Evolutionary conservation across 2,113 vertebrate species (phyloP).

Genomic region (Mionectes macconnelli): DNA sequence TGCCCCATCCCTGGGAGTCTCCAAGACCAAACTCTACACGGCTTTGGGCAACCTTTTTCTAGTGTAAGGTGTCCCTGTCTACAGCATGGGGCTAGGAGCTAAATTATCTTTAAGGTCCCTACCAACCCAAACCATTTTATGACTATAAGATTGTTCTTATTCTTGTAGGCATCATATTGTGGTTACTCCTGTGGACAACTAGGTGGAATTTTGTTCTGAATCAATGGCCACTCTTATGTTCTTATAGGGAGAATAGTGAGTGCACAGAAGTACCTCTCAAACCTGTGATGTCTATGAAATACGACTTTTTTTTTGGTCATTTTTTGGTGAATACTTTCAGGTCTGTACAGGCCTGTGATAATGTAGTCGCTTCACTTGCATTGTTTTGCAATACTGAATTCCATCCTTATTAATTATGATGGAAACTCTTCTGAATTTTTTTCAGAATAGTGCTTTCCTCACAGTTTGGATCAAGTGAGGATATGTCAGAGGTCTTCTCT

Average conservation of each 20-base stretch:
- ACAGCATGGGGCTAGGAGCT: neutral
- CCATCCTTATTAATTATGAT: neutral
- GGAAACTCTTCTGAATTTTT: neutral
- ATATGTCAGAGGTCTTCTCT: neutral
- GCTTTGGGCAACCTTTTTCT: neutral
- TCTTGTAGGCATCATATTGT: neutral
- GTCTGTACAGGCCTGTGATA: neutral
- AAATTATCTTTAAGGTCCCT: neutral
- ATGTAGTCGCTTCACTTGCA: neutral
- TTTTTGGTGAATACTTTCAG: neutral
- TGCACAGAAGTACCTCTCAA: neutral
- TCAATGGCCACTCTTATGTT: neutral
- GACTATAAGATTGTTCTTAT: neutral
- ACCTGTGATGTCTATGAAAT: neutral
- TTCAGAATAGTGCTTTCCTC: neutral
- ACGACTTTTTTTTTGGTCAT: neutral
- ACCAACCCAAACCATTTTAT: neutral
- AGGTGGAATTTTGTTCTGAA: neutral
- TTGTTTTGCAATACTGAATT: neutral
- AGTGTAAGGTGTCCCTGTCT: neutral
- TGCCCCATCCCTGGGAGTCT: neutral
- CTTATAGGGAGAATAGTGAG: neutral
- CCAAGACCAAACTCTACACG: neutral
- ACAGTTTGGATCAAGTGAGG: neutral
- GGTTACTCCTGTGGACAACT: neutral